Evolutionary conservation across 64 coral and sea anemone genomes (phyloP), one percentile per base, ranked within the genome.

Genomic region (Trachythela sp.): DNA sequence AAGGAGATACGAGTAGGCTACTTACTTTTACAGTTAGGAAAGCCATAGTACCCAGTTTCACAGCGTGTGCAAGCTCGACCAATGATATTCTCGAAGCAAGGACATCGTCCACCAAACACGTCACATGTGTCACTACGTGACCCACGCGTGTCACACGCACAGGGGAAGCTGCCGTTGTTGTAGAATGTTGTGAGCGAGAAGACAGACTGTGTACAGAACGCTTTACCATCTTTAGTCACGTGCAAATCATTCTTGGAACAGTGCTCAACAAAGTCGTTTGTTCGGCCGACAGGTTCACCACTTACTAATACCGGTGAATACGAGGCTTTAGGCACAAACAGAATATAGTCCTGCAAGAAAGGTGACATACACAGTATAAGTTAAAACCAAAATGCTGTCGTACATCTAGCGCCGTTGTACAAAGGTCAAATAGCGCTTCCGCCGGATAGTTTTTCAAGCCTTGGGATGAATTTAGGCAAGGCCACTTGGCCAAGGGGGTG

Each of bases 1-100:
- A n/a, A n/a, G n/a, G n/a, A 45, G 11, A 45, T 45, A 45, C 42
- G 42, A 45, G 42, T 11, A 6, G 42, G 11, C 4, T 45, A 87
- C 96, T 95, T 93, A 99, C 96, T 94, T 91, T 71, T 93, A 52
- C 96, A 99, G 52, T 95, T 91, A 7, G 96, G 96, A 58, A 99
- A 99, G 15, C 93, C 96, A 92, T 93, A 99, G 59, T 99, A 99
- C 29, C 96, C 96, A 27, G 93, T 99, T 84, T 93, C 95, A 70
- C 96, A 99, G 15, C 93, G 88, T 15, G 86, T 95, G 72, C 96
- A 99, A 8, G 87, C 87, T 83, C 96, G 91, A 42, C 96, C 96
- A 87, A 99, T 99, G 24, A 99, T 93, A 80, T 99, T 94, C 26
- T 51, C 80, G 27, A 88, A 90, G 84, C 96, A 99, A 13, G 83